Percentiles rank a stretch among this genome's conserved stretches.
phyloP scores from a whole-genome alignment of 2,797 vertebrate genomes.

The Eupleurogrammus muticus region DNA sequence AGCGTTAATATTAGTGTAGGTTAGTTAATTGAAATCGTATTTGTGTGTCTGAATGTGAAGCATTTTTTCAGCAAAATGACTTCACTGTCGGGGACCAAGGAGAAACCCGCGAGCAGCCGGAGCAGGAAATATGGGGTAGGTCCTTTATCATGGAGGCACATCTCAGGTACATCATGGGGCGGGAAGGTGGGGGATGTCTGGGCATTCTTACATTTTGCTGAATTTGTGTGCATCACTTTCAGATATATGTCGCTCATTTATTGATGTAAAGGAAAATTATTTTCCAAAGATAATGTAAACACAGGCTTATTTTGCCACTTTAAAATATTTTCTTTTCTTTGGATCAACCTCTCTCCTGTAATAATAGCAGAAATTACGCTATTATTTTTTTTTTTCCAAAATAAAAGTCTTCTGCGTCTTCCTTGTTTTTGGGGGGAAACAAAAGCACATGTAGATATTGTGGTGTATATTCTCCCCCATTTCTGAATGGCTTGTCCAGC shows the following conservation, averaged over 20 bases:
- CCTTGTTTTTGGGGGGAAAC: too few relatives aligned
- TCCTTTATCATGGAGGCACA: constrained; percentile 60
- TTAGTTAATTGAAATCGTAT: constrained; percentile 73
- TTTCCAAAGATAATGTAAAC: constrained; percentile 31
- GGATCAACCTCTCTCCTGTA: background rate
- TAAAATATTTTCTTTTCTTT: constrained; percentile 19
- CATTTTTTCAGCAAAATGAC: constrained; percentile 79
- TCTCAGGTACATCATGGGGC: constrained; percentile 43
- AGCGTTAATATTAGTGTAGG: too few relatives aligned
- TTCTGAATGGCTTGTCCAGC: too few relatives aligned
- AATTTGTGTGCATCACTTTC: too few relatives aligned
- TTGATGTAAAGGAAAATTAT: constrained; percentile 2
- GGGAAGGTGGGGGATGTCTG: too few relatives aligned
- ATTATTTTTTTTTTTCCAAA: too few relatives aligned
- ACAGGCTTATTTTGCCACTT: constrained; percentile 20
- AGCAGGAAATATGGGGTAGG: constrained; percentile 96
- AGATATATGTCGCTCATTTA: too few relatives aligned
- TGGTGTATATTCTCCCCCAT: too few relatives aligned
- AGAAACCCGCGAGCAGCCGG: constrained; percentile 89
- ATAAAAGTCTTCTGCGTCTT: too few relatives aligned
- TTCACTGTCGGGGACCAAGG: constrained; percentile 91
- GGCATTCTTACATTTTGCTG: too few relatives aligned
- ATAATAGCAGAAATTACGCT: too few relatives aligned
- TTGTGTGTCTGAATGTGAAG: constrained; percentile 77
- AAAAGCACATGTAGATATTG: too few relatives aligned